These are phyloP conservation scores for Triplophysa bombifrons DNA, from an alignment of 2,797 vertebrate genomes.

Conservation along the genomic window DNA sequence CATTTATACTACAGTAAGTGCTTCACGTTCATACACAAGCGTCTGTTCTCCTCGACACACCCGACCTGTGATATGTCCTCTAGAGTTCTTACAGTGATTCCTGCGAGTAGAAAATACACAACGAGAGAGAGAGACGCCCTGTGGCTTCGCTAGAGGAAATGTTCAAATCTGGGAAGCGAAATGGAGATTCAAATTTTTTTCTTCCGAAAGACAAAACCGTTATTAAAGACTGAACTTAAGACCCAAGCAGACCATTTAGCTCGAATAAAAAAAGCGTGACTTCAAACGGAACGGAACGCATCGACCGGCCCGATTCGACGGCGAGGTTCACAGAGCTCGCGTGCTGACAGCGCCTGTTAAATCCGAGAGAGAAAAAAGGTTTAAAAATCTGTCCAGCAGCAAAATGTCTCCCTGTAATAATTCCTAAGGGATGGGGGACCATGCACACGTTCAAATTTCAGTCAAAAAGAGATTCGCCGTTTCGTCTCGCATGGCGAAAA, in stretches of 20 bases:
- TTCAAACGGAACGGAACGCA: constrained; percentile 1
- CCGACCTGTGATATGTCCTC: constrained; percentile 67
- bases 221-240: constrained; percentile 28
- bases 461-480: constrained; percentile 30
- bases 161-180: constrained; percentile 50
- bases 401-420: constrained; percentile 60
- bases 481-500: constrained; percentile 11
- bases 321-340: constrained; percentile 66
- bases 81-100: constrained; percentile 56
- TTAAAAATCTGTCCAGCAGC: constrained; percentile 67
- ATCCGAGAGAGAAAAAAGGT: constrained; percentile 50
- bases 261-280: constrained; percentile 25
- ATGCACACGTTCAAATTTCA: constrained; percentile 16
- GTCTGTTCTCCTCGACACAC: constrained; percentile 57
- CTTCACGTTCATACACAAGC: constrained; percentile 77
- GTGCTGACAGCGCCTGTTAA: constrained; percentile 45
- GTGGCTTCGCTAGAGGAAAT: constrained; percentile 62
- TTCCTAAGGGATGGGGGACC: constrained; percentile 23
- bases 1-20: constrained; percentile 82
- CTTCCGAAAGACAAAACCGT: constrained; percentile 37
- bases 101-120: constrained; percentile 52
- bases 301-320: constrained; percentile 29
- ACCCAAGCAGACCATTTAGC: constrained; percentile 14
- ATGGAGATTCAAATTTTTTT: constrained; percentile 27
- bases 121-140: constrained; percentile 56